Conservation (phyloP, 2,113 vertebrate species). For the Eulemur macaco region DNA sequence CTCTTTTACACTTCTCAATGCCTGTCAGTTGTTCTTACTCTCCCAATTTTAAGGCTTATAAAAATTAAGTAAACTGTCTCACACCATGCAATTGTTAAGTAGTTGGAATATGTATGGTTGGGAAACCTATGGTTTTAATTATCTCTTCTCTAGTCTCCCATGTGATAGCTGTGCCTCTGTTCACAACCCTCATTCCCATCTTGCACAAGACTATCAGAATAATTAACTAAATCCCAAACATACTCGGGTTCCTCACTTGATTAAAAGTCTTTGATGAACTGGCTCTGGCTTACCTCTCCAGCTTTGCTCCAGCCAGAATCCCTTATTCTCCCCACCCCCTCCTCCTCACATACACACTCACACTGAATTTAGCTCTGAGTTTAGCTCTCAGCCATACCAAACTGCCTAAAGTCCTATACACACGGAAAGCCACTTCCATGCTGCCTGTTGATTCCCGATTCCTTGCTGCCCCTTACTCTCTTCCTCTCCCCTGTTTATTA, state of each 20-base stretch:
- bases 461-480: not conserved
- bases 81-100: not conserved
- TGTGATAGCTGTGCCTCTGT: not conserved
- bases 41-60: not conserved
- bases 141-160: not conserved
- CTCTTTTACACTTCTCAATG: not conserved
- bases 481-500: not conserved
- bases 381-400: not conserved
- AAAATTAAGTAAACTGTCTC: not conserved
- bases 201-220: not conserved
- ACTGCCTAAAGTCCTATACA: not conserved
- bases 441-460: not conserved
- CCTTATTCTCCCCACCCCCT: accelerated
- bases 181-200: not conserved
- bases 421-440: not conserved
- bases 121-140: not conserved
- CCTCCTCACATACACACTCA: too few species aligned
- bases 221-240: not conserved
- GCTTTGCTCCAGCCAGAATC: not conserved
- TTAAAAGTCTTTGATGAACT: not conserved
- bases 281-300: not conserved
- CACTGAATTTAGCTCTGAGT: not conserved
- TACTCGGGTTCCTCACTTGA: not conserved
- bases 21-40: not conserved
- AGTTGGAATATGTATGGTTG: not conserved